Evolutionary conservation across 2,888 invertebrate species (phyloP).

Genomic region (Punctoribates punctum): DNA sequence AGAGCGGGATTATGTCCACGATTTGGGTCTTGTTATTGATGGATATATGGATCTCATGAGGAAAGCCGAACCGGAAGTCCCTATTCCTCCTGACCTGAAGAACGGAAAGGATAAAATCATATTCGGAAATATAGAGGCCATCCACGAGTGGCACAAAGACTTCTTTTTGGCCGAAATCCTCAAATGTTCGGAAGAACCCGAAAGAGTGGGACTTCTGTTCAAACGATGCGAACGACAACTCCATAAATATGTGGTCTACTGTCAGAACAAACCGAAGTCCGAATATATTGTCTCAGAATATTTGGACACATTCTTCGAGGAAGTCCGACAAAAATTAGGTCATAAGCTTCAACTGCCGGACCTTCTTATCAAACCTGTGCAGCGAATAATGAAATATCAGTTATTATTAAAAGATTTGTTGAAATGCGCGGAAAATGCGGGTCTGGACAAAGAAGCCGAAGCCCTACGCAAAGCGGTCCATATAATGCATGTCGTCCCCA

Average conservation of each 20-base stretch:
- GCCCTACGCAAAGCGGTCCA: constrained; percentile 76
- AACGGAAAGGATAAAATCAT: constrained; percentile 94
- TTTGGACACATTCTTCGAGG: constrained; percentile 86
- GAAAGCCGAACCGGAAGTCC: constrained; percentile 55
- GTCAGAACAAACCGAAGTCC: constrained; percentile 97
- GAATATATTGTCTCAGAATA: constrained; percentile 97
- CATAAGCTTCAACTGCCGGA: constrained; percentile 91
- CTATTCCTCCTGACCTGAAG: constrained; percentile 70
- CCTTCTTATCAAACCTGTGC: constrained; percentile 95
- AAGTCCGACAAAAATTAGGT: constrained; percentile 82
- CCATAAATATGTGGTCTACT: constrained; percentile 95
- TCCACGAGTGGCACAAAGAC: constrained; percentile 96
- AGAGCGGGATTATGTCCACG: constrained; percentile 84
- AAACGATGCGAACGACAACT: constrained; percentile 77
- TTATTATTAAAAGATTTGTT: constrained; percentile 83
- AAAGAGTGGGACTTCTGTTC: constrained; percentile 68
- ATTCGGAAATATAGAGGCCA: constrained; percentile 94
- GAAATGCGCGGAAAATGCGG: constrained; percentile 82
- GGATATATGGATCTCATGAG: constrained; percentile 57
- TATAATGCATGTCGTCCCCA: constrained; percentile 85
- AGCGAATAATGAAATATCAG: constrained; percentile 97
- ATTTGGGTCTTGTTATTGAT: constrained; percentile 82
- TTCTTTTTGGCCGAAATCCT: constrained; percentile 83
- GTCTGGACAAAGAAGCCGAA: constrained; percentile 68
- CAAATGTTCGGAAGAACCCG: constrained; percentile 78